Base-by-base conservation (phyloP, 2,888 invertebrate species). In the Brenthis ino region DNA sequence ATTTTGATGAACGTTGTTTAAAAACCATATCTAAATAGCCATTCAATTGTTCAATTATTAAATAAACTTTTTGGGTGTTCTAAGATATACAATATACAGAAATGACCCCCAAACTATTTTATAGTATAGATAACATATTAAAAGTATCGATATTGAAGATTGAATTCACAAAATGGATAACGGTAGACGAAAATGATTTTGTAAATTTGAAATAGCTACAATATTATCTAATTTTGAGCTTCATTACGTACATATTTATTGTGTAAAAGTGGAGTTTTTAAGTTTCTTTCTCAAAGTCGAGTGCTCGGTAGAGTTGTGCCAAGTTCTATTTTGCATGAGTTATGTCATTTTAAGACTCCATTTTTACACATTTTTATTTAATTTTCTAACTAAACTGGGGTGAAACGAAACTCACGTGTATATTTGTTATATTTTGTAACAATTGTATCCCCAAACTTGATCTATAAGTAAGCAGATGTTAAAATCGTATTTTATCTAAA, bases 351-450 rank as follows among this genome's bases (percentile, higher is more conserved):
- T 8, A 37, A 37, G 37, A 37, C 37, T 37, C 37, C 37, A 37
- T 6, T 37, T 37, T 37, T 37, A 11, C 37, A 37, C 8, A 37
- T 37, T 37, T 37, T 8, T 37, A 1, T 8, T 8, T 37, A 37
- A 37, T 37, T 6, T 37, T 37, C 6, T 37, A 1, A 8, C 37
- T 1, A 37, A 0, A 37, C 37, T 37, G 37, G n/a, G 24, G 24
- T 16, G 64, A 54, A 67, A 61, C 57, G 70, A 68, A 74, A 85
- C 85, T 86, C 80, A 87, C 85, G 81, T 80, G 64, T 77, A 78
- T 66, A 80, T 85, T 78, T 88, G 80, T 79, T 79, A 79, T 73
- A 88, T 79, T 77, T 82, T 80, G 80, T 78, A 82, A 79, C 72
- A 73, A 75, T 60, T 66, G 76, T 79, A 80, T 81, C 79, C 76